A percentile compares a stretch with the other conserved stretches of the same genome.
phyloP scores from a whole-genome alignment of 1,140 invertebrate genomes.

The Penaeus japonicus region DNA sequence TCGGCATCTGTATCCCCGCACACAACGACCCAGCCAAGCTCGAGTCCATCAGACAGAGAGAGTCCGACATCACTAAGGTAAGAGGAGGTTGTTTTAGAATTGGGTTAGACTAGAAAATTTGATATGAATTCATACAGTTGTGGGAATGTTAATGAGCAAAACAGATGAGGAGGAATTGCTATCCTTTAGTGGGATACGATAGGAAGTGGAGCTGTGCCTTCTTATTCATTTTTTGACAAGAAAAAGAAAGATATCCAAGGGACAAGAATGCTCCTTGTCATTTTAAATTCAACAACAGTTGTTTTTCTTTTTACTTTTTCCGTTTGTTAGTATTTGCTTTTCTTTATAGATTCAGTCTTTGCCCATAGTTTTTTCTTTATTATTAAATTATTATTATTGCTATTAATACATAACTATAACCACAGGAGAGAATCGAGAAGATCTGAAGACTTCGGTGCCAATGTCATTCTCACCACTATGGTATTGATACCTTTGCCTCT shows the following conservation, averaged over 20 bases:
- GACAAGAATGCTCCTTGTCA: too few relatives aligned
- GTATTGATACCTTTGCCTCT: constrained; percentile 98
- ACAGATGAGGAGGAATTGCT: too few relatives aligned
- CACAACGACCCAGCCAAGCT: constrained; percentile 93
- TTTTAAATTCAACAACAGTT: not conserved
- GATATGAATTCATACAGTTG: too few relatives aligned
- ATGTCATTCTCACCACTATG: constrained; percentile 93
- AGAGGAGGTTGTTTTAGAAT: too few relatives aligned
- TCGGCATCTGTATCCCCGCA: constrained; percentile 97
- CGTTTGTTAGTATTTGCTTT: not conserved
- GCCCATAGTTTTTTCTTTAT: constrained; percentile 14
- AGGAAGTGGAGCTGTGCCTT: too few relatives aligned
- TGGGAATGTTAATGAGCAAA: too few relatives aligned
- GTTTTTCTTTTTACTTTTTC: not conserved
- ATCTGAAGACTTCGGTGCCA: constrained; percentile 94
- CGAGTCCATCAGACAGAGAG: constrained; percentile 91
- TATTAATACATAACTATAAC: not conserved
- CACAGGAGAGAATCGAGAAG: constrained; percentile 88
- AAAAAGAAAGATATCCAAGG: too few relatives aligned
- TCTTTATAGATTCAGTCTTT: not conserved
- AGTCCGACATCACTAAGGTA: constrained; percentile 93
- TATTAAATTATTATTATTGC: too few relatives aligned
- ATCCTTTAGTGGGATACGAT: too few relatives aligned
- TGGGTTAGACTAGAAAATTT: too few relatives aligned
- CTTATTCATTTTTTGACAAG: too few relatives aligned